A percentile compares a stretch with the other conserved stretches of the same genome.
These are phyloP conservation scores for Plecotus auritus DNA, from an alignment of 2,113 vertebrate genomes.

Conservation along the genomic window DNA sequence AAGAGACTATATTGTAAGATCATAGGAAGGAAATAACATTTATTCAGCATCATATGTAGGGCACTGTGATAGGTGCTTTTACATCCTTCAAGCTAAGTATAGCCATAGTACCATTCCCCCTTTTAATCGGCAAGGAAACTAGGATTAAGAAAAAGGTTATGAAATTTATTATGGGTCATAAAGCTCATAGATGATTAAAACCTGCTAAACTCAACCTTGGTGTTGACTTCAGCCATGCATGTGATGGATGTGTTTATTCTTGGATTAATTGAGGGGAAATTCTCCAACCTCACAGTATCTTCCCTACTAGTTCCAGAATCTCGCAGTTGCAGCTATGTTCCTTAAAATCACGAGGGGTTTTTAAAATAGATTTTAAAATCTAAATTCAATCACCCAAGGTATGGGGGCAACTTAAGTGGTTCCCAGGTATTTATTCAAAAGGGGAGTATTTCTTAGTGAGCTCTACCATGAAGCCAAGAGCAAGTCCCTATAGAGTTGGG, in stretches of 20 bases:
- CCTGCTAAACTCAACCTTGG: background rate
- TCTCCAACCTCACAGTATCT: background rate
- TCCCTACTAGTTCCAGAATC: background rate
- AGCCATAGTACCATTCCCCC: background rate
- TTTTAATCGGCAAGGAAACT: background rate
- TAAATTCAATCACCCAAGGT: background rate
- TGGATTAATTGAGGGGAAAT: background rate
- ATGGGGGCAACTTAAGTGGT: background rate
- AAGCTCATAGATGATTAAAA: background rate
- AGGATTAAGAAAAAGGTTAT: background rate
- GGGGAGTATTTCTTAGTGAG: background rate
- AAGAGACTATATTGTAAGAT: conserved; percentile 30
- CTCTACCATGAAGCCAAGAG: background rate
- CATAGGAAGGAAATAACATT: conserved; percentile 41
- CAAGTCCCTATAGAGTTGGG: background rate
- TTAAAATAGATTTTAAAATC: background rate
- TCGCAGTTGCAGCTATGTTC: background rate
- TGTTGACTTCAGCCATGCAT: background rate
- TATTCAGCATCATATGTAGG: conserved; percentile 29
- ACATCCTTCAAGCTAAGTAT: background rate
- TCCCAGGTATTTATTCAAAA: background rate
- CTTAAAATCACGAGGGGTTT: background rate
- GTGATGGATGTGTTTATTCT: background rate
- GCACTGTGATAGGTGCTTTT: background rate
- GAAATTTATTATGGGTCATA: background rate